A percentile compares a stretch with the other conserved stretches of the same genome.
Conservation (phyloP, 2,113 vertebrate species). For the Nansenia antarctica region DNA sequence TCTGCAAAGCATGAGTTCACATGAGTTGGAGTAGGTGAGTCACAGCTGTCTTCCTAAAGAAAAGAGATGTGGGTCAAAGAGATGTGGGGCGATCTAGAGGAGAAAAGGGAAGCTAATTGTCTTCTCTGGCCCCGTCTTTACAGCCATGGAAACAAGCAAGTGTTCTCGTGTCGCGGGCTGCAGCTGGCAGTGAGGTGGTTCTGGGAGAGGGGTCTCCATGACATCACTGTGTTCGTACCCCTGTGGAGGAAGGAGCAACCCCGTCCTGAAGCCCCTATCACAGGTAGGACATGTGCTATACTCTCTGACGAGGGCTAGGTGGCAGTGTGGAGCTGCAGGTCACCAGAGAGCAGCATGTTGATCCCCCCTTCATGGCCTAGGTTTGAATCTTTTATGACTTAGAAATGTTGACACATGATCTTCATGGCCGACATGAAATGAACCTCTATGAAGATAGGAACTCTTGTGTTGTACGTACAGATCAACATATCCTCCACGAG, state of each 20-base stretch:
- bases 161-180: constrained; percentile 89
- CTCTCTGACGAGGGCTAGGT: background rate
- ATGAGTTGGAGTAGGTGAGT: background rate
- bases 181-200: constrained; percentile 92
- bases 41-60: constrained; percentile 38
- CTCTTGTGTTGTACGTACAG: constrained; percentile 55
- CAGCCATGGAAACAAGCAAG: constrained; percentile 89
- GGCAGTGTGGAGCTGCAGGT: background rate
- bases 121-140: constrained; percentile 31
- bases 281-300: constrained; percentile 70
- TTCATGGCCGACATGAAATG: background rate
- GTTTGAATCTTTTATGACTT: background rate
- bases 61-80: background rate
- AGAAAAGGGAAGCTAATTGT: constrained; percentile 35
- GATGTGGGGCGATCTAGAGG: background rate
- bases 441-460: background rate
- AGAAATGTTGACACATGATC: background rate
- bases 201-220: constrained; percentile 80
- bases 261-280: constrained; percentile 80
- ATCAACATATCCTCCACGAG: constrained; percentile 83
- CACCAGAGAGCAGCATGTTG: background rate
- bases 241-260: constrained; percentile 88
- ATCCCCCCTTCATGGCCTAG: background rate
- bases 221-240: constrained; percentile 91
- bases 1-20: constrained; percentile 7